Base-by-base conservation (phyloP, 2,113 vertebrate genomes). In the Genyomyrus donnyi region DNA sequence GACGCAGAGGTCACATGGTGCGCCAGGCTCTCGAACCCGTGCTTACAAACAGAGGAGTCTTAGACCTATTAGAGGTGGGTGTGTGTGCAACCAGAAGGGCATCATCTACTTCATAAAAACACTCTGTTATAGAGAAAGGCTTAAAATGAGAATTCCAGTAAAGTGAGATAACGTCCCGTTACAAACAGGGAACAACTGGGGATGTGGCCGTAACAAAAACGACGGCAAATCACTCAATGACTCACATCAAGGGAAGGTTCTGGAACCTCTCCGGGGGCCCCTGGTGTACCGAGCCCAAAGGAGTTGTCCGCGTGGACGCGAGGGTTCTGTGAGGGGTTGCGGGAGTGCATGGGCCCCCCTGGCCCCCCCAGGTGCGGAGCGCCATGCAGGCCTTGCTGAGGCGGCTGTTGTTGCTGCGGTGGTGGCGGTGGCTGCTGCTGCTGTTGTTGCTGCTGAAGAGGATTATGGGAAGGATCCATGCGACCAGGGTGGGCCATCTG, bases 231-330 rank as follows among this genome's bases (percentile, higher is more conserved):
- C 45, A n/a, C 45, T 19, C 24, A 85, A 46, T n/a, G 19, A 96
- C 97, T 98, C 93, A 99, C 98, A 13, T 99, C 98, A 24, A 99
- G 95, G 13, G 97, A 93, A 2, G 97, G 96, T 90, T 99, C 98
- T 0, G 97, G 93, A 70, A 97, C 97, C 0, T 98, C 98, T 3
- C 96, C 97, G 0, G 95, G 90, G 0, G 94, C 94, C 1, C 96
- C 93, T 7, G 97, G 91, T 80, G 94, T 90, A 1, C 95, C 93
- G 0, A 97, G 92, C 21, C 94, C 96, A 53, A 98, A 98, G 85
- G 96, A 85, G 80, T 92, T 92, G 21, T 96, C 95, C 5, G 92
- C 53, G 88, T 95, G 93, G 48, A 96, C 94, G 91, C 97, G 96
- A 2, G 96, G 89, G 90, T 94, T 96, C 93, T 96, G 96, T 50